A percentile compares a stretch with the other conserved stretches of the same genome.
Conservation (phyloP, 2,797 vertebrate genomes). For the Cirrhinus mrigala region DNA sequence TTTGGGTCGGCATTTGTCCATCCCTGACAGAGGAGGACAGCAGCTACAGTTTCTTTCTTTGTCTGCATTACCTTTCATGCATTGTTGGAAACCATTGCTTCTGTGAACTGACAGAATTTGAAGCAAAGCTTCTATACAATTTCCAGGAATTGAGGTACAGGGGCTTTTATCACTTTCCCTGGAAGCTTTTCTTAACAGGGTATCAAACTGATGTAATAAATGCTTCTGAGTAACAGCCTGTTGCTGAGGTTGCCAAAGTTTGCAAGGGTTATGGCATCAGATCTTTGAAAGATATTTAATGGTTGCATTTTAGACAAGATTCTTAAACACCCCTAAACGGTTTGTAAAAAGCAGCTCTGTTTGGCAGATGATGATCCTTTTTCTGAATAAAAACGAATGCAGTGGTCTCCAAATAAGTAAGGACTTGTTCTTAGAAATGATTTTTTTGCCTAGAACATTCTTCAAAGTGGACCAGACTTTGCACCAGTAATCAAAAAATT, state of each 20-base stretch:
- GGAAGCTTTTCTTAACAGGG: neutral
- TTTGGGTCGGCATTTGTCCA: neutral
- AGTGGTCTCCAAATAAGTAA: too few relatives aligned
- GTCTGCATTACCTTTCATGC: neutral
- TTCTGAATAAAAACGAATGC: neutral
- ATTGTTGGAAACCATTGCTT: conserved; percentile 1
- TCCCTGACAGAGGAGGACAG: neutral
- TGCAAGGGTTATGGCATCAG: conserved; percentile 1
- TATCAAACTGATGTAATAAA: neutral
- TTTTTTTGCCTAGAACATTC: neutral
- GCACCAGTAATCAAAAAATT: neutral
- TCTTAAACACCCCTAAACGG: neutral
- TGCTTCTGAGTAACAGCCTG: neutral
- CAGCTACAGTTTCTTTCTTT: neutral
- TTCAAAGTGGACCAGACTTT: neutral
- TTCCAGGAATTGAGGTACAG: conserved; percentile 1
- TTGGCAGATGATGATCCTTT: neutral
- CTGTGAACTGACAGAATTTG: neutral
- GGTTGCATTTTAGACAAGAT: neutral
- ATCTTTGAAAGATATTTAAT: neutral
- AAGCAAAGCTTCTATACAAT: neutral
- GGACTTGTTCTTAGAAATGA: too few relatives aligned
- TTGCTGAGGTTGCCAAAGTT: neutral
- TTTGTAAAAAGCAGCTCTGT: neutral
- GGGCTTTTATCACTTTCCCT: neutral